phyloP scores from a whole-genome alignment of 2,888 invertebrate species.

The Calliphora vomitoria region DNA sequence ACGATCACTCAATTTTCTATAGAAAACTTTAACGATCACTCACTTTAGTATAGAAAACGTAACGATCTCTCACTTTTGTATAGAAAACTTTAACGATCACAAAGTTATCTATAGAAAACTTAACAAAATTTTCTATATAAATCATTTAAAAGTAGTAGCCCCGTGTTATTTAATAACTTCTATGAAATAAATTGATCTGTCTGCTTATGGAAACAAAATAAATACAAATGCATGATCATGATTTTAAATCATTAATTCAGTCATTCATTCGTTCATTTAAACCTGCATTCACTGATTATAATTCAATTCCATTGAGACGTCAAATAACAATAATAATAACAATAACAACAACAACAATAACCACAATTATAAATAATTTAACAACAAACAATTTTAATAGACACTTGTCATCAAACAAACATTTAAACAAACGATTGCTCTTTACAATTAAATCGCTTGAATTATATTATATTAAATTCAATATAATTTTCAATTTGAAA shows the following conservation, averaged over 20 bases:
- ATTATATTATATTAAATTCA: constrained; percentile 29
- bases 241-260: constrained; percentile 52
- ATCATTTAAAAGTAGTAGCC: not conserved
- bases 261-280: constrained; percentile 34
- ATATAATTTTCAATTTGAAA: constrained; percentile 49
- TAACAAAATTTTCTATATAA: no score
- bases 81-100: no score
- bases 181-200: constrained; percentile 6
- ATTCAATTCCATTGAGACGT: constrained; percentile 73
- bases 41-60: no score
- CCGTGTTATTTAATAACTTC: not conserved
- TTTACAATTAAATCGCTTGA: constrained; percentile 28
- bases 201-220: constrained; percentile 12
- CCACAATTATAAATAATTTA: constrained; percentile 53
- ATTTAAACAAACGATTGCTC: constrained; percentile 20
- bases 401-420: constrained; percentile 67
- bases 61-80: no score
- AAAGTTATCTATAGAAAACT: no score
- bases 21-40: no score
- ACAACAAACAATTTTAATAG: constrained; percentile 60
- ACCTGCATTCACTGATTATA: constrained; percentile 46
- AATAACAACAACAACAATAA: constrained; percentile 52
- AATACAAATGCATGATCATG: constrained; percentile 57
- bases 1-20: no score
- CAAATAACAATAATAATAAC: constrained; percentile 58